These are phyloP conservation scores for Leptobrachium leishanense DNA, from an alignment of 2,113 vertebrate genomes.

Conservation along the genomic window DNA sequence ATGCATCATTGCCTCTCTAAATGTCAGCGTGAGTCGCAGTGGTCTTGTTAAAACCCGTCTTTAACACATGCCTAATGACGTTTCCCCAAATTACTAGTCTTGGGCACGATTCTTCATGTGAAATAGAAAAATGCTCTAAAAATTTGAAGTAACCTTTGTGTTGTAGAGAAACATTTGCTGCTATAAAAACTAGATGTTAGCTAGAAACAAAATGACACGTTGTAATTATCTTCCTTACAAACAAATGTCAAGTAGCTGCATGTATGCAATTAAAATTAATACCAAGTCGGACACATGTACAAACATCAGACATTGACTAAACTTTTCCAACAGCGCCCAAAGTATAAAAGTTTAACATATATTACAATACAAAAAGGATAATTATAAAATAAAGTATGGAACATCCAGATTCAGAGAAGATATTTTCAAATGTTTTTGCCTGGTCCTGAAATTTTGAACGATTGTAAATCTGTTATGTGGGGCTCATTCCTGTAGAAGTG, in stretches of 20 bases:
- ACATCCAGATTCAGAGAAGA: no score
- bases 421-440: no score
- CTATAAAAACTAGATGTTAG: neutral
- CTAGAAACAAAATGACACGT: conserved; percentile 3
- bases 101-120: neutral
- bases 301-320: neutral
- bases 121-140: neutral
- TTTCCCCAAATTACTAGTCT: neutral
- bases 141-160: neutral
- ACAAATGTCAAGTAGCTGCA: neutral
- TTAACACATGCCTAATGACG: neutral
- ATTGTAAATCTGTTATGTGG: no score
- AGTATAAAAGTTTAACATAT: no score
- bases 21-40: neutral
- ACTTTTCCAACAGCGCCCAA: neutral
- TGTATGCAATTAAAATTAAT: conserved; percentile 8
- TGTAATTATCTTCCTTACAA: conserved; percentile 10
- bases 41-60: neutral
- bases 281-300: neutral
- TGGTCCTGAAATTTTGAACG: no score
- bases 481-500: no score
- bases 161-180: neutral
- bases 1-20: no score
- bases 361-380: no score
- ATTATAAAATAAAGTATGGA: no score